These are phyloP conservation scores for Cryptops parisi DNA, from an alignment of 2,888 invertebrate species.

Conservation along the genomic window DNA sequence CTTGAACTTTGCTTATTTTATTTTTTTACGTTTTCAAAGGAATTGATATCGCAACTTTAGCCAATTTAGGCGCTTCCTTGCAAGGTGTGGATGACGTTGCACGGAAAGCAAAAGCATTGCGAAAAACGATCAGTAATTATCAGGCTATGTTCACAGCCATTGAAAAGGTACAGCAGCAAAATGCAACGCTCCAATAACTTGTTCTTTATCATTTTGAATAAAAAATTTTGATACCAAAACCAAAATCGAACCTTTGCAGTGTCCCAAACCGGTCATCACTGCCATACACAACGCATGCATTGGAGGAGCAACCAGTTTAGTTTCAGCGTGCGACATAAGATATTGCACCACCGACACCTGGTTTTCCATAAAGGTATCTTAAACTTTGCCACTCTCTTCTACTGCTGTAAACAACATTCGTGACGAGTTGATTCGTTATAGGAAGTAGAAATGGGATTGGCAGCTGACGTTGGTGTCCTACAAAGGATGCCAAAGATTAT, in stretches of 20 bases:
- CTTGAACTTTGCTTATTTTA: constrained; percentile 6
- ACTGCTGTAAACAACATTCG: too few species aligned
- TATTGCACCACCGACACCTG: constrained; percentile 79
- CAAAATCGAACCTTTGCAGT: constrained; percentile 40
- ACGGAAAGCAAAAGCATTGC: constrained; percentile 53
- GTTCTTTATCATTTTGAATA: too few species aligned
- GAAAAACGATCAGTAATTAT: constrained; percentile 46
- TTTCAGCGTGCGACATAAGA: constrained; percentile 79
- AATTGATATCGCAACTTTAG: constrained; percentile 53
- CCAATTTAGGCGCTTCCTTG: constrained; percentile 41
- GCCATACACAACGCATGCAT: constrained; percentile 79
- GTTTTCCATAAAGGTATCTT: constrained; percentile 61
- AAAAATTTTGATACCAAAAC: too few species aligned
- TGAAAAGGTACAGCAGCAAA: constrained; percentile 44
- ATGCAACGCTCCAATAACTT: too few species aligned
- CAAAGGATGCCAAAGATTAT: constrained; percentile 84
- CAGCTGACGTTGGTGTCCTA: constrained; percentile 88
- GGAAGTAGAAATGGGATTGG: constrained; percentile 64
- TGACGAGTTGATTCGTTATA: too few species aligned
- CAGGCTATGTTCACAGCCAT: constrained; percentile 66
- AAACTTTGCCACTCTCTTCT: too few species aligned
- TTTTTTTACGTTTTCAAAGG: constrained; percentile 36
- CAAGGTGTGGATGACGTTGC: constrained; percentile 58
- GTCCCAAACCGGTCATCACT: constrained; percentile 77
- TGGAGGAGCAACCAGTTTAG: constrained; percentile 79